Percentiles rank a stretch among this genome's conserved stretches.
phyloP scores from a whole-genome alignment of 2,797 vertebrate genomes.

The Limnodromus scolopaceus region DNA sequence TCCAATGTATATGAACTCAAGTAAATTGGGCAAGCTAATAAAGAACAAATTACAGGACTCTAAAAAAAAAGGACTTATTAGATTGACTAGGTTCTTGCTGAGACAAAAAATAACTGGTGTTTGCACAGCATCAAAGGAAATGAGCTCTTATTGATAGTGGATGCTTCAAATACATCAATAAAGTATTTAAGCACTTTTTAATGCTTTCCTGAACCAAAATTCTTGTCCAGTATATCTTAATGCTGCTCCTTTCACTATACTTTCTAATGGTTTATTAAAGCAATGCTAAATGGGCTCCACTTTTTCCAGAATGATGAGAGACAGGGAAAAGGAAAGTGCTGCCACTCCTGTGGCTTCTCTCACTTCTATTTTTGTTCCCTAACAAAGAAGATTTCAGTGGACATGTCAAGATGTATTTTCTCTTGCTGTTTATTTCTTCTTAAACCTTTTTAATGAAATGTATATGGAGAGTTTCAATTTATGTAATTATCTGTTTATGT shows the following conservation, averaged over 20 bases:
- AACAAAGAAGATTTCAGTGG: not conserved
- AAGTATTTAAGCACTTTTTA: not conserved
- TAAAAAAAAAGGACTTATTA: not conserved
- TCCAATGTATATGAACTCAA: not conserved
- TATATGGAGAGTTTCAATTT: not conserved
- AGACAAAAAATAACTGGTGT: not conserved
- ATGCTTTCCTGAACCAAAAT: not conserved
- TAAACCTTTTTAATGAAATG: not conserved
- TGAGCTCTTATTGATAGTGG: not conserved
- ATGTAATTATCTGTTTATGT: not conserved
- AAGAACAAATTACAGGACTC: not conserved
- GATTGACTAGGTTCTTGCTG: not conserved
- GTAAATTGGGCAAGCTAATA: not conserved
- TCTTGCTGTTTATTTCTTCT: not conserved
- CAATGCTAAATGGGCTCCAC: not conserved
- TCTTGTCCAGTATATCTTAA: not conserved
- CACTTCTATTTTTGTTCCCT: not conserved
- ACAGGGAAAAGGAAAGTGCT: not conserved
- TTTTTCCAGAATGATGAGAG: not conserved
- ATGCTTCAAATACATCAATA: not conserved
- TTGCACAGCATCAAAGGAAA: not conserved
- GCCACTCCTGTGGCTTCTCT: not conserved
- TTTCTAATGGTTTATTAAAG: not conserved
- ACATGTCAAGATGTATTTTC: not conserved
- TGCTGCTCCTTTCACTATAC: not conserved